Conservation (phyloP, 2,888 invertebrate genomes). For the Lithophane socia region DNA sequence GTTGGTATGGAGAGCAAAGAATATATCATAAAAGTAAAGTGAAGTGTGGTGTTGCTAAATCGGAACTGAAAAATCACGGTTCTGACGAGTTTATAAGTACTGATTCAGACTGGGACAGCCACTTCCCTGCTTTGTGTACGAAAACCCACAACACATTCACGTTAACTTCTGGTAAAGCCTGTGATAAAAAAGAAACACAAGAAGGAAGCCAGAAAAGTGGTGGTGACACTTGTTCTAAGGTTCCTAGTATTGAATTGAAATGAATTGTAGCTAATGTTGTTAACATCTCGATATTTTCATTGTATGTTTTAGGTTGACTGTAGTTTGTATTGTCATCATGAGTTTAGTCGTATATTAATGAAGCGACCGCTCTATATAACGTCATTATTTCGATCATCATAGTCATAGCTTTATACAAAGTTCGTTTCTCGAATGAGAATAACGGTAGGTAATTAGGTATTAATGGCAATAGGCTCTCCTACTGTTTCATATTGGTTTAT, state of each 20-base stretch:
- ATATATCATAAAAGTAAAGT: constrained; percentile 84
- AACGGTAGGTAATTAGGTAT: not conserved
- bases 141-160: constrained; percentile 88
- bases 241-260: constrained; percentile 64
- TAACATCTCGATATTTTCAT: constrained; percentile 4
- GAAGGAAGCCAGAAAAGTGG: constrained; percentile 85
- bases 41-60: constrained; percentile 70
- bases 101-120: constrained; percentile 86
- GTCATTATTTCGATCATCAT: constrained; percentile 10
- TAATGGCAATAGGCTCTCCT: too few species aligned
- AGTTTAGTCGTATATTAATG: not conserved
- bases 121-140: constrained; percentile 85
- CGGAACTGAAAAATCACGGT: constrained; percentile 78
- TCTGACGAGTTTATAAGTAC: constrained; percentile 84
- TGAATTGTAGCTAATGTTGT: constrained; percentile 48
- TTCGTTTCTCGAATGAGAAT: not conserved
- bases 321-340: constrained; percentile 24
- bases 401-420: constrained; percentile 6
- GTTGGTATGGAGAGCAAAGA: constrained; percentile 85
- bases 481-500: not conserved
- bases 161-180: constrained; percentile 81
- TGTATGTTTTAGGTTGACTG: constrained; percentile 10
- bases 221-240: constrained; percentile 85
- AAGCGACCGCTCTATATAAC: not conserved
- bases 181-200: constrained; percentile 80